Evolutionary conservation across 2,888 invertebrate species (phyloP).

Genomic region (Erebia ligea): DNA sequence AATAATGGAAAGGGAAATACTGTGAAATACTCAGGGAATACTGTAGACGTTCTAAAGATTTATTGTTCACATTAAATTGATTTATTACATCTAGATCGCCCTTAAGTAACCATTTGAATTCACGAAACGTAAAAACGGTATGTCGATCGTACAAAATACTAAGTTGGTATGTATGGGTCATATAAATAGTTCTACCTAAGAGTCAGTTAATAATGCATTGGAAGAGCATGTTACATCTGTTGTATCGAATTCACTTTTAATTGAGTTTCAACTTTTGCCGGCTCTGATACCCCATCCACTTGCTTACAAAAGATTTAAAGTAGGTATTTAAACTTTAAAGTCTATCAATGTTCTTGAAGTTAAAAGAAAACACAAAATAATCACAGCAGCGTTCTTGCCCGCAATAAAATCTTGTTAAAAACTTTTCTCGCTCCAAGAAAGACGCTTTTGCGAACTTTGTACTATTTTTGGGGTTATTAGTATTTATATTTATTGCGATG

Average conservation of each 20-base stretch:
- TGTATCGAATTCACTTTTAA: background rate
- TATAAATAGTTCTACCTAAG: background rate
- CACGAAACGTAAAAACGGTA: background rate
- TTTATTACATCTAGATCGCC: background rate
- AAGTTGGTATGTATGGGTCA: background rate
- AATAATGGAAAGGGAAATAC: too few species aligned
- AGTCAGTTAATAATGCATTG: background rate
- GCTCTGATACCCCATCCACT: background rate
- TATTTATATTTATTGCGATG: background rate
- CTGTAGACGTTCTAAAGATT: background rate
- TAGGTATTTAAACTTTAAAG: constrained; percentile 5
- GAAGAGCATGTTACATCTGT: background rate
- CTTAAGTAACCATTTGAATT: constrained; percentile 4
- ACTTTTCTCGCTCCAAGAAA: constrained; percentile 17
- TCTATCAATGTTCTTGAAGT: background rate
- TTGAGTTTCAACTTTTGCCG: background rate
- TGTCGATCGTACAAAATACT: background rate
- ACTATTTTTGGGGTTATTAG: constrained; percentile 11
- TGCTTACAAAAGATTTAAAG: constrained; percentile 8
- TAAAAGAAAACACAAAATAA: constrained; percentile 5
- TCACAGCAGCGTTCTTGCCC: constrained; percentile 6
- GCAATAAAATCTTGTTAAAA: constrained; percentile 20
- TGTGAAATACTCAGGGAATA: too few species aligned
- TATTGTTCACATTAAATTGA: constrained; percentile 2
- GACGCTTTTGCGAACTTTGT: constrained; percentile 8